Evolutionary conservation across 2,888 invertebrate genomes (phyloP).

Genomic region (Drosophila stalkeri): DNA sequence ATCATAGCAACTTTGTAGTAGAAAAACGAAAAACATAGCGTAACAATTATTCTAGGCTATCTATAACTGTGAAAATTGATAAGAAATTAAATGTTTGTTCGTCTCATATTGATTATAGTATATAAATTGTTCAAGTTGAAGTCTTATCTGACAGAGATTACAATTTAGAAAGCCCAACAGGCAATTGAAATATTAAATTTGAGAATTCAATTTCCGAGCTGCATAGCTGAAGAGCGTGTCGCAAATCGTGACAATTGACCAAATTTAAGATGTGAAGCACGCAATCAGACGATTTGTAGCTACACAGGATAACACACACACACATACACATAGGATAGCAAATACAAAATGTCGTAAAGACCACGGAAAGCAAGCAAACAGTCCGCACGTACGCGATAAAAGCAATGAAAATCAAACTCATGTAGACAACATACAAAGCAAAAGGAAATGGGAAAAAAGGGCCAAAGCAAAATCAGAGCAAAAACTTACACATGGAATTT

Average conservation of each 20-base stretch:
- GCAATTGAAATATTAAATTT: neutral
- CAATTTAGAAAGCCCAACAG: neutral
- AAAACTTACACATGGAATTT: constrained; percentile 59
- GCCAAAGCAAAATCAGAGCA: constrained; percentile 49
- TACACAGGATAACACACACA: constrained; percentile 25
- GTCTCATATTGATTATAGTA: neutral
- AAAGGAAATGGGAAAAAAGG: neutral
- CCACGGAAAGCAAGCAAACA: constrained; percentile 38
- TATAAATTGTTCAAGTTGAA: neutral
- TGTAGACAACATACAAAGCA: constrained; percentile 6
- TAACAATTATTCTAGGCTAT: neutral
- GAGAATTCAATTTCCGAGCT: neutral
- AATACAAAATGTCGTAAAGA: constrained; percentile 51
- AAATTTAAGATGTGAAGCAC: constrained; percentile 43
- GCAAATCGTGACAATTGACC: constrained; percentile 63
- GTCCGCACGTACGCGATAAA: constrained; percentile 52
- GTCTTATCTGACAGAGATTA: constrained; percentile 2
- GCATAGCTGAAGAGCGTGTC: neutral
- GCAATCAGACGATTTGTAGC: constrained; percentile 33
- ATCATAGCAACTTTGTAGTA: neutral
- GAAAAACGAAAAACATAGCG: neutral
- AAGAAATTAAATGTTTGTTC: neutral
- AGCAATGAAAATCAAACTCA: constrained; percentile 74
- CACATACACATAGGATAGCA: constrained; percentile 6
- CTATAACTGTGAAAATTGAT: constrained; percentile 10